Evolutionary conservation across 2,797 vertebrate species (phyloP).

Genomic region (Cetoscarus ocellatus): DNA sequence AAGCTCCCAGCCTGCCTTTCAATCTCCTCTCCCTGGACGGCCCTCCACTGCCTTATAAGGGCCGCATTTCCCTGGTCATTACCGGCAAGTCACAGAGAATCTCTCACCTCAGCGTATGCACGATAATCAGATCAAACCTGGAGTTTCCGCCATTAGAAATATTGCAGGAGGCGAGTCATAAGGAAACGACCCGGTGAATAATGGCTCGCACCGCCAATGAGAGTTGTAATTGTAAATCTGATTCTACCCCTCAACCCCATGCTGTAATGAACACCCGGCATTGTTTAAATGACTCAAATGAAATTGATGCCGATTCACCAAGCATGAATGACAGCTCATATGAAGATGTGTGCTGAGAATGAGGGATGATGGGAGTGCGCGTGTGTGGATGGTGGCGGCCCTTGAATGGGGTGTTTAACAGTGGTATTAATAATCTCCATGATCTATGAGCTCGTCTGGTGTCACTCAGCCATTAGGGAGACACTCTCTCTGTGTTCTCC

Average conservation of each 20-base stretch:
- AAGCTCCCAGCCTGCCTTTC: constrained; percentile 55
- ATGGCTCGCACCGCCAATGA: constrained; percentile 58
- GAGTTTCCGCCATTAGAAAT: constrained; percentile 72
- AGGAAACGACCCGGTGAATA: constrained; percentile 75
- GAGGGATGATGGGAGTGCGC: constrained; percentile 60
- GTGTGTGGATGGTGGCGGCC: constrained; percentile 57
- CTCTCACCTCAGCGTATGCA: constrained; percentile 71
- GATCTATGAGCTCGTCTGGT: constrained; percentile 83
- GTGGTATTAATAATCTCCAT: constrained; percentile 83
- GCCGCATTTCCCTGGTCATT: constrained; percentile 82
- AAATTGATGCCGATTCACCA: constrained; percentile 80
- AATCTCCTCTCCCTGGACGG: constrained; percentile 67
- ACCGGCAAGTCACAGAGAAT: constrained; percentile 74
- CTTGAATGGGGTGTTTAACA: constrained; percentile 77
- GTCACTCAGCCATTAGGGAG: constrained; percentile 83
- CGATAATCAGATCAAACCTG: constrained; percentile 76
- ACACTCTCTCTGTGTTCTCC: constrained; percentile 77
- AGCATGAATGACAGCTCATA: constrained; percentile 81
- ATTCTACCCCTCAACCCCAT: constrained; percentile 70
- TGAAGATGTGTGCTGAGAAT: constrained; percentile 74
- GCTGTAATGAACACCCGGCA: constrained; percentile 76
- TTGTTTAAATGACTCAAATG: constrained; percentile 82
- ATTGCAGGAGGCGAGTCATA: constrained; percentile 56
- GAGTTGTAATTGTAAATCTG: constrained; percentile 80
- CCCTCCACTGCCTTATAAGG: constrained; percentile 69